phyloP scores from a whole-genome alignment of 64 coral and sea anemone species.

The Montipora capricornis region DNA sequence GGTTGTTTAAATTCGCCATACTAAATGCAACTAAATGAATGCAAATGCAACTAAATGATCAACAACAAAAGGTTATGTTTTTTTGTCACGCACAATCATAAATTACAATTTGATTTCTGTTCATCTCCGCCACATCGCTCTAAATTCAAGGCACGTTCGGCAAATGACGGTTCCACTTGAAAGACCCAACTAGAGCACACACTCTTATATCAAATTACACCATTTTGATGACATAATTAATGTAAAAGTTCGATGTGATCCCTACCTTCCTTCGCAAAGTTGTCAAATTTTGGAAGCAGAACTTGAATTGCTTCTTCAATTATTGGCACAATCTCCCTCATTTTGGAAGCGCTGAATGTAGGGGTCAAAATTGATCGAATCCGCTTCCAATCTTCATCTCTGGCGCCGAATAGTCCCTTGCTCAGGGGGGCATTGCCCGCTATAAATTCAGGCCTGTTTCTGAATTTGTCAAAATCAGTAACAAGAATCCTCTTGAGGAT shows the following conservation, averaged over 20 bases:
- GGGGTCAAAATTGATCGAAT: slow-evolving; percentile 27
- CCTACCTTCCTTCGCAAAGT: slow-evolving; percentile 25
- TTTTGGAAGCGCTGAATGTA: slow-evolving; percentile 30
- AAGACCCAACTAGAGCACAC: too few relatives aligned
- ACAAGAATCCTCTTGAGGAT: slow-evolving; percentile 50
- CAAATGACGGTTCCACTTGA: too few relatives aligned
- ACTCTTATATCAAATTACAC: too few relatives aligned
- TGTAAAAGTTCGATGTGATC: neutral
- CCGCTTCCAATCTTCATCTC: slow-evolving; percentile 28
- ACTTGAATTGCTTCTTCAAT: slow-evolving; percentile 32
- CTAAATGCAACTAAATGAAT: too few relatives aligned
- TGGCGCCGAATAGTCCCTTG: slow-evolving; percentile 19
- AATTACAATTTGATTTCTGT: too few relatives aligned
- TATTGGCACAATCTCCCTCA: slow-evolving; percentile 40
- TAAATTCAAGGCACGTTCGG: too few relatives aligned
- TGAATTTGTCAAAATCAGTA: slow-evolving; percentile 65
- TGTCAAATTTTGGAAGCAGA: slow-evolving; percentile 19
- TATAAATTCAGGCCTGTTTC: slow-evolving; percentile 44
- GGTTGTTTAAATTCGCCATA: too few relatives aligned
- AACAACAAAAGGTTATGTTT: too few relatives aligned
- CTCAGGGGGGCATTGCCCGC: neutral
- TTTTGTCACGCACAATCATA: too few relatives aligned
- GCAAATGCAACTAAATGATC: too few relatives aligned
- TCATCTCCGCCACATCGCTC: too few relatives aligned
- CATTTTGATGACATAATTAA: too few relatives aligned